Base-by-base conservation (phyloP, 2,888 invertebrate genomes). In the Clepsis dumicolana region DNA sequence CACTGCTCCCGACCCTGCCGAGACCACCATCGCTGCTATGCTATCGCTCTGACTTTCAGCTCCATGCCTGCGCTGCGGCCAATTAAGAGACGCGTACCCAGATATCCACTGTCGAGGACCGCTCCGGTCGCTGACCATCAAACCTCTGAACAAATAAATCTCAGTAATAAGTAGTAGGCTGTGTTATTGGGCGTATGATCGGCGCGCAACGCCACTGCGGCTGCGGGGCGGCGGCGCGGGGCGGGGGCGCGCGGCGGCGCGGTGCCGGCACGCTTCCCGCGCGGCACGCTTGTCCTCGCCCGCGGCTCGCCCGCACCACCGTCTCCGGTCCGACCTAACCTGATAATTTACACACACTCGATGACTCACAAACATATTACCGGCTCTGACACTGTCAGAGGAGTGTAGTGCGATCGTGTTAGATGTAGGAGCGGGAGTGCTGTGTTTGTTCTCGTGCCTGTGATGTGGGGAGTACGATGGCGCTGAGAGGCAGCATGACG, bases 181-280 rank as follows among this genome's bases (percentile, higher is more conserved):
- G 89, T 88, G 90, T 91, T 91, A 90, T 93, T 91, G 91, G 92
- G 91, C 91, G 91, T 90, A 90, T 91, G 90, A 91, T 91, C 87
- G 86, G 88, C 87, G 91, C 91, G 91, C 91, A 92, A 90, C 92
- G 92, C 89, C 91, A 92, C 85, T 91, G 92, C 91, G 92, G 90
- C 85, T 82, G 83, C 76, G 82, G 79, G 82, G 79, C 76, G 77
- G 76, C 73, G 57, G 77, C 63, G 79, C 64, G 78, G 74, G 83
- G 80, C 77, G 78, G 24, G 54, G 29, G 77, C 81, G 78, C 79
- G 81, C 79, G 79, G 71, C 77, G 77, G 77, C 75, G 75, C 73
- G 75, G 70, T 75, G 75, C 61, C 71, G 73, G 73, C 73, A 59
- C 72, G 70, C 68, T 64, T 57, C 80, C 68, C 74, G 73, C 76